Base-by-base conservation (phyloP, 2,888 invertebrate genomes). In the Rhyacophila evoluta region DNA sequence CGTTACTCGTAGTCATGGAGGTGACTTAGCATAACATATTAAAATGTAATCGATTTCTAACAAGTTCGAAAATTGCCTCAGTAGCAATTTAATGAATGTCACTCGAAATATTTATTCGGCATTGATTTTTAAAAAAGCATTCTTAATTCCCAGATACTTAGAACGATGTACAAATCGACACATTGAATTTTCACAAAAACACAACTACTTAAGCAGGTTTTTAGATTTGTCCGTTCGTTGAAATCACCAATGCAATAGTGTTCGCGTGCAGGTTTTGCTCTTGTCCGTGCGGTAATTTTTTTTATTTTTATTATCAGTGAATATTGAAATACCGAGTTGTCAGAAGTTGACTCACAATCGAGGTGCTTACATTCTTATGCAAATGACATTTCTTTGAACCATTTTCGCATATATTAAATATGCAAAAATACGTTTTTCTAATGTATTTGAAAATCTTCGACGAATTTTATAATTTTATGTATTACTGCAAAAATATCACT, bases 211-310 rank as follows among this genome's bases (percentile, higher is more conserved):
- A 19, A 25, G 19, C 55, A 19, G 10, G 55, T 55, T 55, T 55
- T 55, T 55, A n/a, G 55, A 10, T 25, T 55, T 41, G 19, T 33
- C 25, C 19, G 55, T 55, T 15, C 55, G 55, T 55, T 55, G 55
- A 55, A 55, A 55, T 55, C 19, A 19, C 55, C 19, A 10, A 25
- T 55, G 55, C 55, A 55, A 55, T 55, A 15, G 10, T 2, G 10
- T 19, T 55, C 55, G 55, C 55, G 55, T 55, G 55, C 55, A 19
- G 19, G 55, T 55, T 55, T 55, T 10, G 10, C 19, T 55, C 25
- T 55, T 55, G 55, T 55, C 25, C 19, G 55, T 19, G 55, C 55
- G 55, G n/a, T n/a, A n/a, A n/a, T n/a, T n/a, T n/a, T n/a, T 55
- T 55, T 1, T 19, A 25, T 15, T 55, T 25, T 55, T 19, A 10